Percentiles rank a stretch among this genome's conserved stretches.
Conservation (phyloP, 2,888 invertebrate genomes). For the Oligia strigilis region DNA sequence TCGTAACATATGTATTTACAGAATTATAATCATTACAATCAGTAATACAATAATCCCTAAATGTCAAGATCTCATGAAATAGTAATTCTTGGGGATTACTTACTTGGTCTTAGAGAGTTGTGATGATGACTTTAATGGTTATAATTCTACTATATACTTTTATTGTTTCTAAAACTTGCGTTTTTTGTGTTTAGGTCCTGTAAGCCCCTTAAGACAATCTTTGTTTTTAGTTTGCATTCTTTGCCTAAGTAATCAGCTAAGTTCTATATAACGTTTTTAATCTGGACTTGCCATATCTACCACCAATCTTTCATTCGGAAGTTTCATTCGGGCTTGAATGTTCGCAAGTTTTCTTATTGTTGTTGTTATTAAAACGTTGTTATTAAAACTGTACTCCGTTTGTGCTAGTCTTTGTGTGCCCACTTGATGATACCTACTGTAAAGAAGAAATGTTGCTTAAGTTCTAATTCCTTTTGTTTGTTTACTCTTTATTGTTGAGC, state of each 20-base stretch:
- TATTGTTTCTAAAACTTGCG: too few species aligned
- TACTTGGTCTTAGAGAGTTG: too few species aligned
- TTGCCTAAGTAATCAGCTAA: not conserved
- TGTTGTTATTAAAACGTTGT: conserved; percentile 48
- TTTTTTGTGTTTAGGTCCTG: too few species aligned
- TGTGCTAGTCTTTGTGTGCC: conserved; percentile 23
- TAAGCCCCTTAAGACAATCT: not conserved
- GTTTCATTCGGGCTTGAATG: conserved; percentile 51
- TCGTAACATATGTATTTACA: too few species aligned
- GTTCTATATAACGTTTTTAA: conserved; percentile 24
- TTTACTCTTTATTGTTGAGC: not conserved
- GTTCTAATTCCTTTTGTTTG: conserved; percentile 29
- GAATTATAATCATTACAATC: too few species aligned
- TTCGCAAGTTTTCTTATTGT: conserved; percentile 53
- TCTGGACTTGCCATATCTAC: conserved; percentile 8
- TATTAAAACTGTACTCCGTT: conserved; percentile 52
- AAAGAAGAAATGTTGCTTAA: conserved; percentile 3
- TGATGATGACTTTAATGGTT: too few species aligned
- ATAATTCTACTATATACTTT: too few species aligned
- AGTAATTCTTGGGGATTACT: too few species aligned
- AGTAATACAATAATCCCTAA: too few species aligned
- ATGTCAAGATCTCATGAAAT: too few species aligned
- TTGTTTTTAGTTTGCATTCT: not conserved
- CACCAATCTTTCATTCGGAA: conserved; percentile 30
- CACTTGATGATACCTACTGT: conserved; percentile 15